phyloP scores from a whole-genome alignment of 2,113 vertebrate genomes.

The Tursiops truncatus region DNA sequence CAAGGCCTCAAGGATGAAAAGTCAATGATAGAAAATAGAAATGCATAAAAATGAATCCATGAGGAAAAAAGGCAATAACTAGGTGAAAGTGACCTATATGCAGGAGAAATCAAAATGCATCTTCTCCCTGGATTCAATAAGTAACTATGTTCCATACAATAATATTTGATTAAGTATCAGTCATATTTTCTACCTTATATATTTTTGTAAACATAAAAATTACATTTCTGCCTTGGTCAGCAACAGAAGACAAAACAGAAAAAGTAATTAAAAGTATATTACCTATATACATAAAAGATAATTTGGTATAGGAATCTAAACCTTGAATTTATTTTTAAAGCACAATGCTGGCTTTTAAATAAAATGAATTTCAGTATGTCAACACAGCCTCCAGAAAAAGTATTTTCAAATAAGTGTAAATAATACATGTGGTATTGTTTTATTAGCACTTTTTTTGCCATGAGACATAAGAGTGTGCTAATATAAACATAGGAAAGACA shows the following conservation, averaged over 20 bases:
- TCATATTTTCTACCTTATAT: neutral
- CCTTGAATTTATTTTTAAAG: slow-evolving; percentile 49
- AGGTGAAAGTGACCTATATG: neutral
- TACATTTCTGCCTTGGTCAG: neutral
- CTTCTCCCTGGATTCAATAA: neutral
- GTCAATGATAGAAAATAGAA: neutral
- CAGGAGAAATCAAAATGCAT: neutral
- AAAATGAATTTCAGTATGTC: slow-evolving; percentile 52
- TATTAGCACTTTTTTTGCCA: slow-evolving; percentile 31
- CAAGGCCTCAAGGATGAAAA: neutral
- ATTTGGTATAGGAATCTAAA: neutral
- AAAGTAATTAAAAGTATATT: slow-evolving; percentile 42
- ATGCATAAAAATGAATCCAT: neutral
- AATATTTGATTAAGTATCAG: neutral
- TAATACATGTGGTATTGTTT: slow-evolving; percentile 34
- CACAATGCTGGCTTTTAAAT: slow-evolving; percentile 32
- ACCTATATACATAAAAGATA: neutral
- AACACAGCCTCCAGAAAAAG: slow-evolving; percentile 37
- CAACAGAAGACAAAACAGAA: neutral
- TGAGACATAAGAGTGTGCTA: slow-evolving; percentile 38
- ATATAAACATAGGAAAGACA: slow-evolving; percentile 29
- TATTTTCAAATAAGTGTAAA: slow-evolving; percentile 54
- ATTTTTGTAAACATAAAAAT: neutral
- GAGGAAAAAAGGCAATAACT: neutral
- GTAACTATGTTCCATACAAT: neutral